A percentile compares a stretch with the other conserved stretches of the same genome.
These are phyloP conservation scores for Acrocyrtus sp. DNA, from an alignment of 2,888 invertebrate genomes.

Conservation along the genomic window DNA sequence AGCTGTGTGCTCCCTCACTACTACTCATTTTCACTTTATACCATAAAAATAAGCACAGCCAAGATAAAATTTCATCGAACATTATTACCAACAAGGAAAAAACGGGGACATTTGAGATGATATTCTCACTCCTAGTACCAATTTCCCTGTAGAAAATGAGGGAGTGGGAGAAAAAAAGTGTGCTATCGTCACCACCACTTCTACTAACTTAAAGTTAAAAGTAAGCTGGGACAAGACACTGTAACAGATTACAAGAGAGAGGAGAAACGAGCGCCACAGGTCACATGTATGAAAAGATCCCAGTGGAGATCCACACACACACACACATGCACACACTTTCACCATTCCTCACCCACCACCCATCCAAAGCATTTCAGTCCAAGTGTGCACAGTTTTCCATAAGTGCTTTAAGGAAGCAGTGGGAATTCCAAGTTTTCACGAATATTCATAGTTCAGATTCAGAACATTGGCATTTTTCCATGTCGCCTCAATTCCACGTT, in stretches of 20 bases:
- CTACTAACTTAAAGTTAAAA: not conserved
- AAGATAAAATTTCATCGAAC: constrained; percentile 34
- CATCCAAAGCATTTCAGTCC: not conserved
- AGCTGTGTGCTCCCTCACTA: not conserved
- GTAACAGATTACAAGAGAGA: constrained; percentile 22
- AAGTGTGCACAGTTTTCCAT: not conserved
- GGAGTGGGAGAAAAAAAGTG: not conserved
- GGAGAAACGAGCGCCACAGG: constrained; percentile 44
- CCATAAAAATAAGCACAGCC: not conserved
- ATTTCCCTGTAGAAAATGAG: not conserved
- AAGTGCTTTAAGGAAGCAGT: not conserved
- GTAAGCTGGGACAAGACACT: not conserved
- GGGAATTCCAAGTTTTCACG: not conserved
- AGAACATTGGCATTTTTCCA: constrained; percentile 45
- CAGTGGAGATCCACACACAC: constrained; percentile 16
- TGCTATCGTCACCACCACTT: not conserved
- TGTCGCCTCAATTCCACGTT: constrained; percentile 40
- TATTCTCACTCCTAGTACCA: too few species aligned
- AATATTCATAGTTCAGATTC: constrained; percentile 2
- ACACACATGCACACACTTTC: not conserved
- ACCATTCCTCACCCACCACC: not conserved
- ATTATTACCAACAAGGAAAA: constrained; percentile 23
- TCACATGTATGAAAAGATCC: constrained; percentile 48
- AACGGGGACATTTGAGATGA: too few species aligned
- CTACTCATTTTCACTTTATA: constrained; percentile 2